Conservation (phyloP, 1,140 invertebrate genomes). For the Drosophila pseudoananassae region DNA sequence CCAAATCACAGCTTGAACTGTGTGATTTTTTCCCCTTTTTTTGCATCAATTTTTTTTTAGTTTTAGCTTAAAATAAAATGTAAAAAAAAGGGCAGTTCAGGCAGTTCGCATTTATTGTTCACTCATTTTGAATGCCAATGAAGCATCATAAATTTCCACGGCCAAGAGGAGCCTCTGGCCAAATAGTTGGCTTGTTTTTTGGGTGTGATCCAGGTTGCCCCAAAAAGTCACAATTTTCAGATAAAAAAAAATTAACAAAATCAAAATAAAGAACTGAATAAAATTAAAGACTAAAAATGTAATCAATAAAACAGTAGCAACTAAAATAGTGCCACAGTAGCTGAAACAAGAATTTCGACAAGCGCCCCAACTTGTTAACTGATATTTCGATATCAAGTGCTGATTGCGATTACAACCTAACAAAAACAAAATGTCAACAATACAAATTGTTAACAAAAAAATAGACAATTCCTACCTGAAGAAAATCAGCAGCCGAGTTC, state of each 20-base stretch:
- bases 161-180: conserved; percentile 8
- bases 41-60: not conserved
- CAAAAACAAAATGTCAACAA: not conserved
- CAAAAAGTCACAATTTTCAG: not conserved
- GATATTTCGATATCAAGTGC: conserved; percentile 20
- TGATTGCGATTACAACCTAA: conserved; percentile 20
- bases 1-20: conserved; percentile 25
- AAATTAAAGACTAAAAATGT: not conserved
- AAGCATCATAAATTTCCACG: conserved; percentile 69
- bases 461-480: not conserved
- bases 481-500: conserved; percentile 18
- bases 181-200: conserved; percentile 29
- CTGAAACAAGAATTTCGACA: conserved; percentile 30
- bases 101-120: conserved; percentile 33
- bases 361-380: conserved; percentile 35
- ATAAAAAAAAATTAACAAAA: too few species aligned
- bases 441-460: not conserved
- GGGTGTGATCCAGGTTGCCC: conserved; percentile 5
- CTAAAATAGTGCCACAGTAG: conserved; percentile 38
- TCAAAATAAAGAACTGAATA: too few species aligned
- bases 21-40: not conserved
- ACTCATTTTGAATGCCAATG: conserved; percentile 73
- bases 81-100: not conserved
- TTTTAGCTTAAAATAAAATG: conserved; percentile 1
- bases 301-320: not conserved